A percentile compares a stretch with the other conserved stretches of the same genome.
Evolutionary conservation across 2,888 invertebrate genomes (phyloP).

Genomic region (Exocentrus adspersus): DNA sequence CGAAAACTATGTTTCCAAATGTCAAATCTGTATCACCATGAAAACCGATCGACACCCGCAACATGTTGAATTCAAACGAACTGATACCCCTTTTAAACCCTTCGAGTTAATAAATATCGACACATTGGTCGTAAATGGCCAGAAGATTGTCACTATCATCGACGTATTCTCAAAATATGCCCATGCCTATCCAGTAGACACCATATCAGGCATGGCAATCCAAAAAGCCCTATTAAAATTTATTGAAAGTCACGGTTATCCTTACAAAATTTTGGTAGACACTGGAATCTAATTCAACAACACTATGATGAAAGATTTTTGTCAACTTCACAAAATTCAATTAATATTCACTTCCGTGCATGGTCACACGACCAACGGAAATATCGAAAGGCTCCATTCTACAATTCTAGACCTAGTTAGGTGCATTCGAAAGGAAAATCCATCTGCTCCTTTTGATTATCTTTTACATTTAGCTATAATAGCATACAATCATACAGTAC

Average conservation of each 20-base stretch:
- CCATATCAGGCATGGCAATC: not conserved
- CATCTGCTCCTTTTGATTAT: not conserved
- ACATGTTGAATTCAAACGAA: constrained; percentile 11
- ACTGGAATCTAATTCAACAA: constrained; percentile 34
- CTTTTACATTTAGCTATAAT: not conserved
- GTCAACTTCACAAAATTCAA: constrained; percentile 31
- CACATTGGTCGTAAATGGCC: constrained; percentile 21
- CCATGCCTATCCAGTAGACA: constrained; percentile 2
- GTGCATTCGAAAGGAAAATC: not conserved
- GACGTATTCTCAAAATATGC: constrained; percentile 13
- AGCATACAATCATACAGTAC: constrained; percentile 1
- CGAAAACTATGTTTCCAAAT: constrained; percentile 2
- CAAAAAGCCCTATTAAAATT: constrained; percentile 23
- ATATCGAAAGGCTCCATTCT: constrained; percentile 1
- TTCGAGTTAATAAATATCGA: constrained; percentile 32
- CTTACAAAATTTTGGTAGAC: constrained; percentile 30
- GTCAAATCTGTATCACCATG: constrained; percentile 15
- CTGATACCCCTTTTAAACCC: constrained; percentile 25
- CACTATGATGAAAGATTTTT: constrained; percentile 24
- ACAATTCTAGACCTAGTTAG: not conserved
- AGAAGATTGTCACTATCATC: constrained; percentile 30
- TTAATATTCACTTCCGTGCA: not conserved
- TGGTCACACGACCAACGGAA: not conserved
- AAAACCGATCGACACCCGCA: constrained; percentile 22
- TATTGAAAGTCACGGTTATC: constrained; percentile 28